A percentile compares a stretch with the other conserved stretches of the same genome.
Conservation (phyloP, 2,113 vertebrate genomes). For the Poecile atricapillus region DNA sequence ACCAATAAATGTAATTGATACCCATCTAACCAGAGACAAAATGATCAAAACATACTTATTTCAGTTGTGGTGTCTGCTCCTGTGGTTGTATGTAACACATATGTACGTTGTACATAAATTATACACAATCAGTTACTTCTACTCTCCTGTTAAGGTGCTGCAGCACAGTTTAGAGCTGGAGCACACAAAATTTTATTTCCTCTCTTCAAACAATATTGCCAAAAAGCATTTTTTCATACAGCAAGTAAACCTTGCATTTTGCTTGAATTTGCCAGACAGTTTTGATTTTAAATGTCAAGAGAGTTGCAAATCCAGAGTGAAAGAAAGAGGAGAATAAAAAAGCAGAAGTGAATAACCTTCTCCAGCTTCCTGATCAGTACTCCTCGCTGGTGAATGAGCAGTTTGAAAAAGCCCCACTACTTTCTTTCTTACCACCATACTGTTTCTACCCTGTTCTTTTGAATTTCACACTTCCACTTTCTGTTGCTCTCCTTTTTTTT, state of each 20-base stretch:
- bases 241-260: not conserved
- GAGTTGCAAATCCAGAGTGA: not conserved
- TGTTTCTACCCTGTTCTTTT: not conserved
- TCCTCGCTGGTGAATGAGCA: not conserved
- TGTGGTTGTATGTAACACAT: not conserved
- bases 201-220: not conserved
- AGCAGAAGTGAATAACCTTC: not conserved
- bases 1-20: not conserved
- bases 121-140: not conserved
- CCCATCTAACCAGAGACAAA: not conserved
- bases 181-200: not conserved
- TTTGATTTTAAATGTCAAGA: not conserved
- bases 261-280: not conserved
- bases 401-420: not conserved
- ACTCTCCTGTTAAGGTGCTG: not conserved
- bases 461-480: not conserved
- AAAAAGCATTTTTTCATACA: not conserved
- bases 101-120: not conserved
- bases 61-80: not conserved
- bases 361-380: not conserved
- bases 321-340: not conserved
- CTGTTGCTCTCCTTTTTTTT: not conserved
- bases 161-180: not conserved
- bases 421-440: not conserved
- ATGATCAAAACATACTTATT: not conserved